Percentiles rank a stretch among this genome's conserved stretches.
These are phyloP conservation scores for Enteromius anoplus DNA, from an alignment of 2,797 vertebrate species.

Conservation along the genomic window DNA sequence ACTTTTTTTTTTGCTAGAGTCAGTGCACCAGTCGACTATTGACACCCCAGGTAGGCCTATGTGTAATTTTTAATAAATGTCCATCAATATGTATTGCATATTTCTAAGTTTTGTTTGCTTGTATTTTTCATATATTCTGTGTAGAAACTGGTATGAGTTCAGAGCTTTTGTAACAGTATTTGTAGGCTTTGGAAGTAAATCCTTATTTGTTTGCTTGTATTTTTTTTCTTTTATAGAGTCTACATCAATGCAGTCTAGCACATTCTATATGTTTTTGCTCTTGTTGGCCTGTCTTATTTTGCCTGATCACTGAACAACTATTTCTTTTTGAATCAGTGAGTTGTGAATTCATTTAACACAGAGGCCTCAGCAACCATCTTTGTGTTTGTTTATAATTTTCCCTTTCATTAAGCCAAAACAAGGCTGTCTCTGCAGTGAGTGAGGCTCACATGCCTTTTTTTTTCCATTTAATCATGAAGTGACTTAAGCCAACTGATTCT, in stretches of 20 bases:
- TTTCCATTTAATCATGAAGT: slow-evolving; percentile 8
- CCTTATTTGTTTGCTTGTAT: no score
- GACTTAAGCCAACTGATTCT: not conserved
- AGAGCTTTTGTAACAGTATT: not conserved
- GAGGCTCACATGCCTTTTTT: not conserved
- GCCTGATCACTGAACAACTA: not conserved
- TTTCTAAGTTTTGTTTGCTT: not conserved
- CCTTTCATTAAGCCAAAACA: slow-evolving; percentile 24
- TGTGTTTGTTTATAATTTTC: slow-evolving; percentile 35
- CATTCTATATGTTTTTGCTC: not conserved
- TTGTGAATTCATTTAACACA: not conserved
- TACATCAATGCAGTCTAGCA: not conserved
- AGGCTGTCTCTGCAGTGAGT: not conserved
- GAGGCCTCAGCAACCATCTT: not conserved
- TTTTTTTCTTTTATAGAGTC: not conserved
- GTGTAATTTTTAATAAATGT: not conserved
- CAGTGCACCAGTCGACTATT: not conserved
- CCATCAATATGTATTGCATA: not conserved
- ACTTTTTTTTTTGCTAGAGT: not conserved
- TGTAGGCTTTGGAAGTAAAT: not conserved
- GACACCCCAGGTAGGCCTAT: not conserved
- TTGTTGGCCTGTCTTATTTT: not conserved
- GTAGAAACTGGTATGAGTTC: not conserved
- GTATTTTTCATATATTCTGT: not conserved
- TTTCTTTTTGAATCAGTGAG: not conserved